These are phyloP conservation scores for Drosophila neonasuta DNA, from an alignment of 2,888 invertebrate genomes.

Conservation along the genomic window DNA sequence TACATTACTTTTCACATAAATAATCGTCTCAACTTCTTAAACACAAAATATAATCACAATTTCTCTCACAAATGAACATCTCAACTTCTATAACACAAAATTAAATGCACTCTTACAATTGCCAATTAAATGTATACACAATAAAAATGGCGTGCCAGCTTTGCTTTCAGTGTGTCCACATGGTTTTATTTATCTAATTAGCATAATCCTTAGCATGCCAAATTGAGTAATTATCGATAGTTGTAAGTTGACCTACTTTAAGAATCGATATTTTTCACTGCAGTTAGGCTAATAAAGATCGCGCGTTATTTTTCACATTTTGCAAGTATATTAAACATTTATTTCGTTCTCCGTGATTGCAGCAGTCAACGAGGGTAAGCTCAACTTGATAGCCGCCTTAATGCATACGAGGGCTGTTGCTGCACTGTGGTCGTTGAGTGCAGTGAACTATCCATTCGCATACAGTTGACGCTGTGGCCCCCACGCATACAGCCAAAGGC, in stretches of 20 bases:
- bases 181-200: neutral
- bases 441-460: conserved; percentile 73
- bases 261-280: neutral
- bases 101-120: neutral
- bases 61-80: no score
- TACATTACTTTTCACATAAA: no score
- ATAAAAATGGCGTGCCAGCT: neutral
- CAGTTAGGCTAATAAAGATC: neutral
- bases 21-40: no score
- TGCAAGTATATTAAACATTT: neutral
- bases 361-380: conserved; percentile 15
- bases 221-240: neutral
- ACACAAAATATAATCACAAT: no score
- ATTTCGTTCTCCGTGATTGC: neutral
- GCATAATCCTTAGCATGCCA: neutral
- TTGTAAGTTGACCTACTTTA: neutral
- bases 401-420: conserved; percentile 18
- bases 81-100: neutral
- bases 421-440: conserved; percentile 37
- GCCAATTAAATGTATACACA: neutral
- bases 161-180: neutral
- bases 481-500: conserved; percentile 82
- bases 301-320: neutral
- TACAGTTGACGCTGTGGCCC: conserved; percentile 81
- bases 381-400: conserved; percentile 18